Evolutionary conservation across 2,797 vertebrate species (phyloP), one percentile per base, ranked within the genome.

Genomic region (Sebastes trivittatus): DNA sequence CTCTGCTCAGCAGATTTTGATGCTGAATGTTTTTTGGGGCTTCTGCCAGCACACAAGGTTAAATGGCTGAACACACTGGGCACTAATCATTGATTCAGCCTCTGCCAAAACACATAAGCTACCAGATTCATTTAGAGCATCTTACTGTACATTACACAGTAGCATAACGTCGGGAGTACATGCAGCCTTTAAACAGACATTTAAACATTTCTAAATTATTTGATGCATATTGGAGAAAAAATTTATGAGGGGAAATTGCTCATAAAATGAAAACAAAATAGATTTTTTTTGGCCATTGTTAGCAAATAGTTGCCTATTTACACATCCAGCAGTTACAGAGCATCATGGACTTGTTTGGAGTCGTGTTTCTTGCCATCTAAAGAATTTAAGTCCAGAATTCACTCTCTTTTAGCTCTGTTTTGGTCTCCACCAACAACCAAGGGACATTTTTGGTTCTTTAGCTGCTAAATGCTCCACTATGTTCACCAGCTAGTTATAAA

Each of bases 101-200:
- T 61, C 49, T 63, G 64, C 72, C 30, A 75, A 67, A 62, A 73
- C 6, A 16, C 58, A 16, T 72, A 66, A 73, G 49, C 60, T 36
- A 8, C 69, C 75, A 18, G 7, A 6, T 79, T 60, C 36, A 52
- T 23, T 79, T 52, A 68, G 4, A 72, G 11, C 22, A 1, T 72
- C 25, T 78, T 46, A 46, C 42, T 46, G 16, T 46, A 46, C 14
- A 18, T 46, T 38, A 38, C 42, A 46, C 6, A 18, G 42, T 46
- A 46, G 42, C 27, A 38, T 20, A 54, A 62, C 42, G 42, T 22
- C 11, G 11, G 23, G 13, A 14, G 27, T 13, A 34, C 22, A 3
- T 7, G 11, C 20, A 52, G 27, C 29, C 29, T 59, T 67, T 1
- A 30, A 32, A n/a, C 5, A 52, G 30, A 69, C 29, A 56, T 56